Conservation (phyloP, 1,140 invertebrate genomes). For the Myzus persicae region DNA sequence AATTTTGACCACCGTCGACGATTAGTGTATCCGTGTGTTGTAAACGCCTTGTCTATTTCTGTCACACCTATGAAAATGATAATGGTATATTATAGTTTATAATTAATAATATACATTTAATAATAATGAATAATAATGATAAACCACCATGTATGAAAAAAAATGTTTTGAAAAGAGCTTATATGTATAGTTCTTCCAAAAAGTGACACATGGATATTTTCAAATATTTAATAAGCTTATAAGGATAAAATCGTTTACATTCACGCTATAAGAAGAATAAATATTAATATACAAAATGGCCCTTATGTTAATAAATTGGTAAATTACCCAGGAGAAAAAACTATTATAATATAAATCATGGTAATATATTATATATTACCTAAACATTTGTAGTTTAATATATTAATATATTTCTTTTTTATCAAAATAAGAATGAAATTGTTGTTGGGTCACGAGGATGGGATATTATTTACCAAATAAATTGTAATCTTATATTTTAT, state of each 20-base stretch:
- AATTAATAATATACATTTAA: neutral
- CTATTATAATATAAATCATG: no score
- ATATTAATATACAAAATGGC: no score
- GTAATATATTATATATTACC: no score
- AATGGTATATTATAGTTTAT: neutral
- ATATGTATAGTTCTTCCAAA: neutral
- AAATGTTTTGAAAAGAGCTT: neutral
- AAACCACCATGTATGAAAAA: neutral
- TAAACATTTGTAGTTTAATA: no score
- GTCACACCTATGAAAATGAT: neutral
- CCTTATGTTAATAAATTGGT: no score
- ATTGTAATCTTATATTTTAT: neutral
- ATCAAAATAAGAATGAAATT: neutral
- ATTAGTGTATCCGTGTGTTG: neutral
- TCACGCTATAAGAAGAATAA: no score
- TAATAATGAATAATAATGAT: neutral
- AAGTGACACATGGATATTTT: neutral
- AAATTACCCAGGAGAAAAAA: no score
- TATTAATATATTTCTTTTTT: no score
- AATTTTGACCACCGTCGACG: neutral
- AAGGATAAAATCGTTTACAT: neutral
- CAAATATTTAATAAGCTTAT: neutral
- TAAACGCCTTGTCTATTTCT: neutral
- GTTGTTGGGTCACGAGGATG: neutral
- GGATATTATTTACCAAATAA: neutral